Evolutionary conservation across 1,140 invertebrate species (phyloP).

Genomic region (Saccostrea glomerata): DNA sequence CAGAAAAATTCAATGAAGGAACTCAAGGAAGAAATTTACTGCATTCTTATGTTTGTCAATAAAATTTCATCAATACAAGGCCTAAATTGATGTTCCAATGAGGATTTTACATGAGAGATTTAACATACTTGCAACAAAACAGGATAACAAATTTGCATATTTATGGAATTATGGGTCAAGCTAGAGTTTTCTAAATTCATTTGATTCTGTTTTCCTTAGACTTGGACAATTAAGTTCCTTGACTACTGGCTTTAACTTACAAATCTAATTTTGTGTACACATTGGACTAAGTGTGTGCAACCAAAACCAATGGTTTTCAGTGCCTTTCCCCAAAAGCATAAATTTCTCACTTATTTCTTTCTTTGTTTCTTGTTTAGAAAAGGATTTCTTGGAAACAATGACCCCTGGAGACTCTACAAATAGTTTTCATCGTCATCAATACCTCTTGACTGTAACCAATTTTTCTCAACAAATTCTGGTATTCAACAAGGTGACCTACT

Average conservation of each 20-base stretch:
- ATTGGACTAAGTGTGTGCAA: background rate
- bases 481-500: constrained; percentile 56
- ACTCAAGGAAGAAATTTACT: constrained; percentile 2
- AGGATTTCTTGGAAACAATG: background rate
- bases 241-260: background rate
- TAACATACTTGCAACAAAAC: background rate
- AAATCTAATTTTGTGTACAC: background rate
- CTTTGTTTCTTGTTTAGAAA: constrained; percentile 26
- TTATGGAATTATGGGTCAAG: background rate
- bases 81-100: background rate
- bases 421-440: background rate
- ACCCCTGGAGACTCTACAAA: constrained; percentile 1
- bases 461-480: background rate
- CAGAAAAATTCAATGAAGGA: background rate
- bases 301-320: background rate
- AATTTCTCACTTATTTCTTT: constrained; percentile 20
- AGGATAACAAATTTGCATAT: background rate
- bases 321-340: background rate
- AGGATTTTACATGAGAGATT: background rate
- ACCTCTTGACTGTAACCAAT: background rate
- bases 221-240: background rate
- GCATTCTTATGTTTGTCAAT: background rate
- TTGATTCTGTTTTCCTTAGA: background rate
- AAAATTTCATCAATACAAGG: background rate
- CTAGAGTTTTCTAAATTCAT: background rate